Evolutionary conservation across 2,113 vertebrate genomes (phyloP).

Genomic region (Tetraodon nigroviridis): DNA sequence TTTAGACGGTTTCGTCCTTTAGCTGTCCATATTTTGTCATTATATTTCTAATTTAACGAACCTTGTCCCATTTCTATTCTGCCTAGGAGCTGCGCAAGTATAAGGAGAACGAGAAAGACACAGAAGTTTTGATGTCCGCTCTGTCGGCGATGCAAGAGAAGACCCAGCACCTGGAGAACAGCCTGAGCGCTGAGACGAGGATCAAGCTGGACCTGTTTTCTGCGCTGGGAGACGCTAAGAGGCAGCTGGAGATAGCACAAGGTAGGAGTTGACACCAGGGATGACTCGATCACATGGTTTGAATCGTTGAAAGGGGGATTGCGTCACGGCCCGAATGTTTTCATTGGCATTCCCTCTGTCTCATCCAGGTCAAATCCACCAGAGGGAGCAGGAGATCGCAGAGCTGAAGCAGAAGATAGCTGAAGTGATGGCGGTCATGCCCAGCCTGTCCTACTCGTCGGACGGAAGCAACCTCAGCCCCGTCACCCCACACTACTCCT

Average conservation of each 20-base stretch:
- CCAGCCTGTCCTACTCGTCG: slow-evolving; percentile 90
- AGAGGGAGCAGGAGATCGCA: slow-evolving; percentile 98
- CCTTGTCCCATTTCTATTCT: not conserved
- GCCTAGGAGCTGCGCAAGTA: slow-evolving; percentile 93
- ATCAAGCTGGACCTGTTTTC: slow-evolving; percentile 99
- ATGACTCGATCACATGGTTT: not conserved
- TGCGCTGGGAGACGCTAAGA: slow-evolving; percentile 92
- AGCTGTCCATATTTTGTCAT: not conserved
- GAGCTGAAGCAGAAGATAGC: slow-evolving; percentile 99
- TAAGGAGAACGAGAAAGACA: slow-evolving; percentile 98
- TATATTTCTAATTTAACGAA: not conserved
- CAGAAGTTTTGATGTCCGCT: slow-evolving; percentile 98
- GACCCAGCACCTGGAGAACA: slow-evolving; percentile 98
- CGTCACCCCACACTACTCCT: slow-evolving; percentile 93
- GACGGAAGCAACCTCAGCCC: slow-evolving; percentile 87
- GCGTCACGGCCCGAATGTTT: not conserved
- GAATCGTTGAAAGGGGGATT: not conserved
- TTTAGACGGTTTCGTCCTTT: not conserved
- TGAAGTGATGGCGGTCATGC: slow-evolving; percentile 99
- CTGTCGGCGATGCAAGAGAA: slow-evolving; percentile 99
- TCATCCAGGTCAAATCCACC: slow-evolving; percentile 88
- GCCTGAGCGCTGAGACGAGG: slow-evolving; percentile 95
- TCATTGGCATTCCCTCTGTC: not conserved
- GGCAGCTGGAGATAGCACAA: slow-evolving; percentile 98
- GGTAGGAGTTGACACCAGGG: slow-evolving; percentile 63